Percentiles rank a stretch among this genome's conserved stretches.
phyloP scores from a whole-genome alignment of 2,888 invertebrate species.

The Leucoma salicis region DNA sequence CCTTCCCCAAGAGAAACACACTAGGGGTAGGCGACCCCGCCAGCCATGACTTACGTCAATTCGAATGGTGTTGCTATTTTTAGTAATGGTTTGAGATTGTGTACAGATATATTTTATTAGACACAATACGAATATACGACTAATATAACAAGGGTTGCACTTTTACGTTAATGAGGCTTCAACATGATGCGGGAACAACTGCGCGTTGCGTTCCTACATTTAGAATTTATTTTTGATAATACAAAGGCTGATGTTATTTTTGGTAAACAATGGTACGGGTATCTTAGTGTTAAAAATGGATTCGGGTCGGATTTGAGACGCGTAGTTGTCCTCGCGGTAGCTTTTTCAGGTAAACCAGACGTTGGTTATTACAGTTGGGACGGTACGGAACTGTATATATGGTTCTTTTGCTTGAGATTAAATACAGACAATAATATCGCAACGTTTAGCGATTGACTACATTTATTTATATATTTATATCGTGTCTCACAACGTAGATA shows the following conservation, averaged over 20 bases:
- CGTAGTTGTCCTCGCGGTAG: conserved; percentile 58
- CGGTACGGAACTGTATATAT: conserved; percentile 49
- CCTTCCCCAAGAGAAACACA: conserved; percentile 51
- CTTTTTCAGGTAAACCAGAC: conserved; percentile 21
- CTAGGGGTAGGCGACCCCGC: conserved; percentile 68
- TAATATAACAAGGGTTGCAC: conserved; percentile 37
- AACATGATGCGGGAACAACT: conserved; percentile 59
- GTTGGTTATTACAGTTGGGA: conserved; percentile 40
- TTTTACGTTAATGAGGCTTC: conserved; percentile 46
- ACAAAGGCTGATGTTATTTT: conserved; percentile 64
- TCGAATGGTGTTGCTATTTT: conserved; percentile 45
- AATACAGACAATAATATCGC: conserved; percentile 59
- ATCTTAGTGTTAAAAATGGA: conserved; percentile 48
- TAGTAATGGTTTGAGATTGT: conserved; percentile 56
- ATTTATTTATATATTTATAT: neutral
- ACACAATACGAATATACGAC: conserved; percentile 45
- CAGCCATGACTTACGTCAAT: conserved; percentile 45
- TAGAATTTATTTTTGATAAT: conserved; percentile 71
- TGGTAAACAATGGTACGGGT: conserved; percentile 71
- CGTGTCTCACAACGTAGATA: conserved; percentile 50
- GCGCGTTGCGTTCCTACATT: conserved; percentile 69
- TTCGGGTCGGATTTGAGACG: conserved; percentile 47
- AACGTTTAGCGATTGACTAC: neutral
- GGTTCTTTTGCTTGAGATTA: conserved; percentile 50
- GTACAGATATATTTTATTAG: conserved; percentile 50